Conservation (phyloP, 1,140 invertebrate genomes). For the Archivesica marissinica region DNA sequence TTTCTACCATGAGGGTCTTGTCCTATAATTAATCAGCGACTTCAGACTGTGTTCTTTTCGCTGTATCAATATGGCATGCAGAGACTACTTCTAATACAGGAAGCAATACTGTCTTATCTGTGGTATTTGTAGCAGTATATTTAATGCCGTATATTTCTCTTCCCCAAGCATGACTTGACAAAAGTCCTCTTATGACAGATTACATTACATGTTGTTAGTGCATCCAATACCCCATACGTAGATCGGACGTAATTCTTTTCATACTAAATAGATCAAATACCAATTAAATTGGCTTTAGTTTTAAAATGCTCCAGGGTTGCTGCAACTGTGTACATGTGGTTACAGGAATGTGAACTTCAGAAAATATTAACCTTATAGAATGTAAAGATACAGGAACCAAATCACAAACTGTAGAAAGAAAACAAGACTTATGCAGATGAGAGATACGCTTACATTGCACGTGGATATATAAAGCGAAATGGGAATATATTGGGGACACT, state of each 20-base stretch:
- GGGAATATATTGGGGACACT: too few relatives aligned
- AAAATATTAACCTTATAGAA: too few relatives aligned
- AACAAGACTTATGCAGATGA: too few relatives aligned
- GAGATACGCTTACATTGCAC: too few relatives aligned
- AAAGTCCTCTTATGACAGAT: constrained; percentile 6
- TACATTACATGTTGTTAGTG: not conserved
- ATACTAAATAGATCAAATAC: not conserved
- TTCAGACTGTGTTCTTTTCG: not conserved
- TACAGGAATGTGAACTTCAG: too few relatives aligned
- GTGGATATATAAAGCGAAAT: too few relatives aligned
- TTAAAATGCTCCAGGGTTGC: not conserved
- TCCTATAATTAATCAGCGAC: not conserved
- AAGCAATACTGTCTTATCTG: not conserved
- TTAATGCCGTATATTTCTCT: not conserved
- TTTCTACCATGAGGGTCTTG: constrained; percentile 18
- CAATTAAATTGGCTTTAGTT: not conserved
- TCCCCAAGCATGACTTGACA: not conserved
- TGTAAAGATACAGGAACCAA: too few relatives aligned
- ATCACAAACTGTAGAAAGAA: too few relatives aligned
- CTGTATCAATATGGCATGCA: not conserved
- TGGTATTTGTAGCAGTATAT: not conserved
- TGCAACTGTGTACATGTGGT: too few relatives aligned
- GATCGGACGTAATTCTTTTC: not conserved
- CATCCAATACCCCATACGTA: constrained; percentile 15
- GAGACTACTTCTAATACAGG: not conserved